phyloP scores from a whole-genome alignment of 2,888 invertebrate species.

The Crocallis elinguaria region DNA sequence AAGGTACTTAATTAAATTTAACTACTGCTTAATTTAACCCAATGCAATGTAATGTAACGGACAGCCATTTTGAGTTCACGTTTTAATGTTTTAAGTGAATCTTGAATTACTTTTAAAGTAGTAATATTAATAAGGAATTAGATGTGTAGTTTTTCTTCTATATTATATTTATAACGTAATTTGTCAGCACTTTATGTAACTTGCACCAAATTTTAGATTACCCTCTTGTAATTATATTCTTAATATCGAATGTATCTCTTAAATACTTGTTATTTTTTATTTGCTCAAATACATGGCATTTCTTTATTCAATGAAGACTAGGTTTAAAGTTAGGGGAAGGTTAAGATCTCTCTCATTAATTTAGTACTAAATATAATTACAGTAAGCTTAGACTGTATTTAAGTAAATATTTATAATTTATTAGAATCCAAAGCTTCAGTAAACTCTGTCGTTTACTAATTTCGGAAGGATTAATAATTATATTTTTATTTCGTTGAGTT shows the following conservation, averaged over 20 bases:
- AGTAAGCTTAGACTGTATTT: constrained; percentile 41
- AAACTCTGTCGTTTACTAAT: constrained; percentile 62
- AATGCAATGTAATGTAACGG: neutral
- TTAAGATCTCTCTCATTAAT: constrained; percentile 72
- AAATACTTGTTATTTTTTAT: constrained; percentile 56
- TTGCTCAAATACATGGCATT: constrained; percentile 83
- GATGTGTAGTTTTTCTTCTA: constrained; percentile 1
- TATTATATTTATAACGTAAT: constrained; percentile 11
- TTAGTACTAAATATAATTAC: constrained; percentile 40
- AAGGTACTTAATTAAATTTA: neutral
- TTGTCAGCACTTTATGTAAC: constrained; percentile 19
- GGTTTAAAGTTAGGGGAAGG: constrained; percentile 42
- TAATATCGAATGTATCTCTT: constrained; percentile 15
- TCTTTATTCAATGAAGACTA: constrained; percentile 69
- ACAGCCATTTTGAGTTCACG: neutral
- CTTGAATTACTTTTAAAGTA: neutral
- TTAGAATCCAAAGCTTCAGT: constrained; percentile 60
- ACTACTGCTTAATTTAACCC: neutral
- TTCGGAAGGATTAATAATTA: constrained; percentile 34
- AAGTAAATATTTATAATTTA: constrained; percentile 39
- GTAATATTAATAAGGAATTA: neutral
- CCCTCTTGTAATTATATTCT: constrained; percentile 7
- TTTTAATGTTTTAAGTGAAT: neutral
- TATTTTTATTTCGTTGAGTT: constrained; percentile 44
- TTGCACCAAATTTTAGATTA: constrained; percentile 18